Base-by-base conservation (phyloP, 2,797 vertebrate genomes). In the Acrossocheilus wenchowensis region DNA sequence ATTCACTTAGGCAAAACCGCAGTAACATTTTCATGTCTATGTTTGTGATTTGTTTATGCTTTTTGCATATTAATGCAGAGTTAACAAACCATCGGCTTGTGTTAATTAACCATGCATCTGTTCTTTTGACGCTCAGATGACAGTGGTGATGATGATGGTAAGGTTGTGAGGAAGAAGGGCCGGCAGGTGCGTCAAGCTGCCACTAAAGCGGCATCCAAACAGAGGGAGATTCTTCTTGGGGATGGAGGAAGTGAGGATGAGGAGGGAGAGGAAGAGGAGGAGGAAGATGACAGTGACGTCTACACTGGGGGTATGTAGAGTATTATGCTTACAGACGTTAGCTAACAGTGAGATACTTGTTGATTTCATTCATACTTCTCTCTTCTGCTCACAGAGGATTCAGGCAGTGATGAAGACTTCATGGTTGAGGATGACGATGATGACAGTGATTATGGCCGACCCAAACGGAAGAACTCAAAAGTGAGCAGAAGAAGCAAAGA, bases 201-300 rank as follows among this genome's bases (percentile, higher is more conserved):
- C 3, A 97, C 98, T 87, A 99, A 99, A 95, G 98, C 98, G 0
- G 98, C 96, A 89, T 98, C 98, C 48, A 99, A 99, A 93, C 98
- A 99, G 92, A 94, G 98, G 87, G 98, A 99, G 94, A 99, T 99
- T 95, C 95, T 99, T 74, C 94, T 99, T 94, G 98, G 97, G 0
- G 98, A 99, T 0, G 97, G 94, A 54, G 98, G 98, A 14, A 99
- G 98, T 17, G 98, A 98, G 91, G 98, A 99, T 2, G 98, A 99
- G 45, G 97, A 96, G 69, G 96, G 96, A 0, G 97, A 97, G 83
- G 97, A 98, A 66, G 96, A 97, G 8, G 97, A 97, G 87, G 95
- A 95, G 86, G 90, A 91, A 84, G 90, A 91, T 1, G 90, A 91
- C 85, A 90, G 89, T 69, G 90, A 91, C 48, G 90, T 96, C 50